Conservation (phyloP, 1,140 invertebrate genomes). For the Acromyrmex charruanus region DNA sequence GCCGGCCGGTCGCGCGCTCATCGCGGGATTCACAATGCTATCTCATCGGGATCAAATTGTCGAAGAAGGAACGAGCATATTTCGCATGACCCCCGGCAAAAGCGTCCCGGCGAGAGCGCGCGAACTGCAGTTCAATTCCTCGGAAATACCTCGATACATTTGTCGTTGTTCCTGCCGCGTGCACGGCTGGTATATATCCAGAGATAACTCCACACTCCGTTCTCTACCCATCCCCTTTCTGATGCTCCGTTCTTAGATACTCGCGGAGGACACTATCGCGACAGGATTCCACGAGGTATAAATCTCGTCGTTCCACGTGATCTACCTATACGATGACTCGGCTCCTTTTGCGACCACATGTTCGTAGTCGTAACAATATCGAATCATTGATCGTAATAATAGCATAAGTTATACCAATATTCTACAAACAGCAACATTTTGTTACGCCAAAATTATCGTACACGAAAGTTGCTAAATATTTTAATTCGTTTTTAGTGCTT, state of each 20-base stretch:
- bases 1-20: conserved; percentile 50
- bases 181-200: conserved; percentile 50
- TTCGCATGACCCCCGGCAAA: conserved; percentile 83
- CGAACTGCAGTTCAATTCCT: conserved; percentile 82
- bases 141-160: conserved; percentile 85
- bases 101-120: conserved; percentile 66
- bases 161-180: conserved; percentile 78
- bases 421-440: neutral
- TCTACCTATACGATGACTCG: conserved; percentile 56
- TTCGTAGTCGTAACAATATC: conserved; percentile 18
- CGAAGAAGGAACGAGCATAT: conserved; percentile 84
- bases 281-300: conserved; percentile 61
- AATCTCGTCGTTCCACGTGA: conserved; percentile 60
- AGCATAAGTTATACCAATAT: neutral
- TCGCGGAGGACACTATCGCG: neutral
- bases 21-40: conserved; percentile 82
- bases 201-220: conserved; percentile 51
- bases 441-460: neutral
- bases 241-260: neutral
- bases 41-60: conserved; percentile 85
- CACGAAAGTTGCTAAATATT: neutral
- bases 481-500: neutral
- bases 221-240: neutral
- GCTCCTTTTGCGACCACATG: neutral
- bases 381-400: neutral